These are phyloP conservation scores for Cotesia congregata DNA, from an alignment of 2,888 invertebrate species.

Conservation along the genomic window DNA sequence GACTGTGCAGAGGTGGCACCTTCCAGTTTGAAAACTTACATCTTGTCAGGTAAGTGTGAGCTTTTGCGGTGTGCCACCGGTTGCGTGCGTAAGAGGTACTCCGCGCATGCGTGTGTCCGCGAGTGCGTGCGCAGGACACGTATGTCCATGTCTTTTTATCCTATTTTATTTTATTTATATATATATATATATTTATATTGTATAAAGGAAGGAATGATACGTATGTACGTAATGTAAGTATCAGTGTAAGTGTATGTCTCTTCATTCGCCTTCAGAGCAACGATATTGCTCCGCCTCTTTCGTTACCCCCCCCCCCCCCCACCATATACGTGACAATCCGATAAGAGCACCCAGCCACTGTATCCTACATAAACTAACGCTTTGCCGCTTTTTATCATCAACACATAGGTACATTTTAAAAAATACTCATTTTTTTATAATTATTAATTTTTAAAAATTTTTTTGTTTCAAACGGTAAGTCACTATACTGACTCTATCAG, in stretches of 20 bases:
- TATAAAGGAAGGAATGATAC: conserved; percentile 44
- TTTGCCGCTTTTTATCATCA: too few relatives aligned
- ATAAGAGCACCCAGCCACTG: not conserved
- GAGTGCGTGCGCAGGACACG: conserved; percentile 74
- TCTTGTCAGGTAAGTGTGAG: conserved; percentile 70
- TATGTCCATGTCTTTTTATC: not conserved
- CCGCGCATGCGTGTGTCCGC: conserved; percentile 52
- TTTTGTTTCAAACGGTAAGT: too few relatives aligned
- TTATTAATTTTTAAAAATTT: too few relatives aligned
- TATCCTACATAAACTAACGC: not conserved
- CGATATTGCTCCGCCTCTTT: conserved; percentile 21
- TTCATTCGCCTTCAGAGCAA: conserved; percentile 50
- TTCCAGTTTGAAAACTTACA: conserved; percentile 70
- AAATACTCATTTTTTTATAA: too few relatives aligned
- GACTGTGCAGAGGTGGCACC: conserved; percentile 69
- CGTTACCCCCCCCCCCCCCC: too few relatives aligned
- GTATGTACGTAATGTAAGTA: conserved; percentile 57
- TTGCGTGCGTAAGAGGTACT: conserved; percentile 41
- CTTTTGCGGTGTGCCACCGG: conserved; percentile 55
- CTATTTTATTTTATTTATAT: not conserved
- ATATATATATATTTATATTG: conserved; percentile 15
- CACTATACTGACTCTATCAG: too few relatives aligned
- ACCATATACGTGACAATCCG: conserved; percentile 34
- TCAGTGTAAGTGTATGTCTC: conserved; percentile 64
- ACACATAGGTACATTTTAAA: too few relatives aligned